Conservation (phyloP, 2,113 vertebrate genomes). For the Xenopus tropicalis region DNA sequence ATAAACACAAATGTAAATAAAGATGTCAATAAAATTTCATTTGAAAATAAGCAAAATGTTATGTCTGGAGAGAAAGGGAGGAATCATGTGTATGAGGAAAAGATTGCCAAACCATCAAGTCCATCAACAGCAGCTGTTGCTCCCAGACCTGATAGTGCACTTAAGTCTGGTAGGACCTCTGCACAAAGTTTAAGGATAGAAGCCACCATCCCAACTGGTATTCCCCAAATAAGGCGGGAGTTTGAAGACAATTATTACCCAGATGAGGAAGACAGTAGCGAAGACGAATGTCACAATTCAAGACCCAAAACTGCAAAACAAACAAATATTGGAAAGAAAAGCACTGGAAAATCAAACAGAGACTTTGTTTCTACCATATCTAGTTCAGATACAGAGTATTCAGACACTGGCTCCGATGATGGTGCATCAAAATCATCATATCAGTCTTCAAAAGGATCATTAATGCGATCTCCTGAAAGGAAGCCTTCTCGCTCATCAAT, state of each 20-base stretch:
- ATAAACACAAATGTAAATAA: conserved; percentile 31
- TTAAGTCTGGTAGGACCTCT: conserved; percentile 50
- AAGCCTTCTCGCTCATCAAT: conserved; percentile 45
- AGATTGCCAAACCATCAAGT: conserved; percentile 23
- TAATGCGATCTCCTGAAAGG: conserved; percentile 58
- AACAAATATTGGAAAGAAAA: conserved; percentile 62
- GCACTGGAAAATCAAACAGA: conserved; percentile 57
- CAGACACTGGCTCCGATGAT: conserved; percentile 60
- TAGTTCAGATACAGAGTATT: conserved; percentile 68
- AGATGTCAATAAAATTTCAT: too few species aligned
- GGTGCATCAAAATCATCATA: conserved; percentile 55
- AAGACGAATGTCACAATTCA: conserved; percentile 58
- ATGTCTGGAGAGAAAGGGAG: conserved; percentile 47
- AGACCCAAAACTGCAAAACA: conserved; percentile 59
- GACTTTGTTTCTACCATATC: conserved; percentile 62
- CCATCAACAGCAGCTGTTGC: conserved; percentile 20
- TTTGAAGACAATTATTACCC: conserved; percentile 66
- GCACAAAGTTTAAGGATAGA: conserved; percentile 46
- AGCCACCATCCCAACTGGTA: conserved; percentile 50
- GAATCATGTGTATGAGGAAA: conserved; percentile 30
- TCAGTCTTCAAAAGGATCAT: conserved; percentile 45
- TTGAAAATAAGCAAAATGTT: conserved; percentile 28
- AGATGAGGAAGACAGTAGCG: conserved; percentile 72
- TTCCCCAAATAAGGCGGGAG: conserved; percentile 61
- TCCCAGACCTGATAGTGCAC: conserved; percentile 39